Evolutionary conservation across 2,797 vertebrate genomes (phyloP).

Genomic region (Uromys caudimaculatus): DNA sequence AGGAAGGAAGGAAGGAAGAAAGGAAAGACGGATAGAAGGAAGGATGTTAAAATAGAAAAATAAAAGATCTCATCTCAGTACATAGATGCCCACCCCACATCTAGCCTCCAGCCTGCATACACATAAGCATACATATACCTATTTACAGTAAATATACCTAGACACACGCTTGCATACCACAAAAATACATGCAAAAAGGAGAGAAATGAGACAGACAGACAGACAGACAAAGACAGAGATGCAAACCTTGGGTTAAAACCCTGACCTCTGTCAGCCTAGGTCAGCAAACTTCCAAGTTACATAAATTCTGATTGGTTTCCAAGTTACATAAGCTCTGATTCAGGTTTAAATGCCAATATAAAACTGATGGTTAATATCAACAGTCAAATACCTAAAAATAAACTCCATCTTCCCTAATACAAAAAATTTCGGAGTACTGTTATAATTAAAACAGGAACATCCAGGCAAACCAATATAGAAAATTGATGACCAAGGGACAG

Average conservation of each 20-base stretch:
- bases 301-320: not conserved
- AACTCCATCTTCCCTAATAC: not conserved
- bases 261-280: not conserved
- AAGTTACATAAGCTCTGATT: conserved; percentile 14
- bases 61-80: not conserved
- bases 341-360: conserved; percentile 21
- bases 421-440: not conserved
- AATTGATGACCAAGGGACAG: not conserved
- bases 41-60: not conserved
- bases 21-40: not conserved
- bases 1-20: not conserved
- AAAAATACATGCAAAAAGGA: not conserved
- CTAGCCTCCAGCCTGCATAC: not conserved
- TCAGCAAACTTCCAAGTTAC: not conserved
- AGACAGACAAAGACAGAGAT: not conserved
- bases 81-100: not conserved
- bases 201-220: not conserved
- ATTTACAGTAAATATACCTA: not conserved
- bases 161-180: not conserved
- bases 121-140: not conserved
- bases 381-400: conserved; percentile 4
- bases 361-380: conserved; percentile 3
- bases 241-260: conserved; percentile 13
- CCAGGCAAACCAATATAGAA: not conserved
- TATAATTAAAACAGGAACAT: not conserved